Percentiles rank a stretch among this genome's conserved stretches.
Evolutionary conservation across 1,140 invertebrate genomes (phyloP).

Genomic region (Cepaea nemoralis): DNA sequence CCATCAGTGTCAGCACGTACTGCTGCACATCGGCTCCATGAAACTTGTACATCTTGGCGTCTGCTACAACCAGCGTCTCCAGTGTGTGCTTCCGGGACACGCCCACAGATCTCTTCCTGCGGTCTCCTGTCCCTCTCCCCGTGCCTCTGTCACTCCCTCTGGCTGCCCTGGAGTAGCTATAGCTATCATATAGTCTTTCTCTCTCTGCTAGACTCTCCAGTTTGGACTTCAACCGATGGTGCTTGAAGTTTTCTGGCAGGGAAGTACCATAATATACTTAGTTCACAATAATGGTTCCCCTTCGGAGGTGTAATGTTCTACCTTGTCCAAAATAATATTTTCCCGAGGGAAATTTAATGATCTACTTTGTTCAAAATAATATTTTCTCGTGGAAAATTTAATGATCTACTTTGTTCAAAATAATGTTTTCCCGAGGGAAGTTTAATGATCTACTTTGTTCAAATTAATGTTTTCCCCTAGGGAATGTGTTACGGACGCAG

Average conservation of each 20-base stretch:
- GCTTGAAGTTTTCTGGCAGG: constrained; percentile 56
- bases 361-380: too few species aligned
- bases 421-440: too few species aligned
- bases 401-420: too few species aligned
- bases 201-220: neutral
- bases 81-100: constrained; percentile 81
- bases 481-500: too few species aligned
- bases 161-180: neutral
- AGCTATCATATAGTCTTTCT: neutral
- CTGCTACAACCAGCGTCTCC: constrained; percentile 88
- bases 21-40: constrained; percentile 75
- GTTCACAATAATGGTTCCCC: too few species aligned
- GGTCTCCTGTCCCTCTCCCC: neutral
- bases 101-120: constrained; percentile 50
- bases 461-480: too few species aligned
- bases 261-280: too few species aligned
- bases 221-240: constrained; percentile 46
- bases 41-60: constrained; percentile 84
- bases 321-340: too few species aligned
- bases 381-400: too few species aligned
- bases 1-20: constrained; percentile 91
- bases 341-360: too few species aligned
- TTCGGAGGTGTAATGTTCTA: too few species aligned
- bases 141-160: neutral
- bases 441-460: too few species aligned